Evolutionary conservation across 2,888 invertebrate species (phyloP).

Genomic region (Choreutis nemorana): DNA sequence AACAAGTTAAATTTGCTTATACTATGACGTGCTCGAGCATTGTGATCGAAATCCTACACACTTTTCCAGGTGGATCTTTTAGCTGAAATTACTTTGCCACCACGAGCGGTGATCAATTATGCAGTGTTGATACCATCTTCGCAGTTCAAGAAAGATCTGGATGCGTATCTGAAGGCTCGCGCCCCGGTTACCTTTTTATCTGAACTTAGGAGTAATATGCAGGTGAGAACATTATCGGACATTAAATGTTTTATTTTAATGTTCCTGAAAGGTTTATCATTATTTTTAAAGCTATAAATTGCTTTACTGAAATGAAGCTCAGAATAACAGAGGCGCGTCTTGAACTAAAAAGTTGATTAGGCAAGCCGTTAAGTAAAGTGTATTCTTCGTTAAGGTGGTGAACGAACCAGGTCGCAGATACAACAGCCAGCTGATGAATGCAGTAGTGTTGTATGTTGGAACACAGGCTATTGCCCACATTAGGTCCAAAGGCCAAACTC

Average conservation of each 20-base stretch:
- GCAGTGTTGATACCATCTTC: slow-evolving; percentile 85
- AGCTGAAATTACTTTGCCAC: slow-evolving; percentile 86
- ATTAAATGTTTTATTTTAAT: too few species aligned
- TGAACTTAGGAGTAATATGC: slow-evolving; percentile 89
- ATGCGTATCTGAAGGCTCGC: slow-evolving; percentile 93
- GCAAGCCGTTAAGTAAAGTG: background rate
- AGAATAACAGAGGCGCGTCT: too few species aligned
- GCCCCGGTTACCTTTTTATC: slow-evolving; percentile 96
- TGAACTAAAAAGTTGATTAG: too few species aligned
- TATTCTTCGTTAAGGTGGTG: slow-evolving; percentile 50
- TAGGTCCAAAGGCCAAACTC: slow-evolving; percentile 88
- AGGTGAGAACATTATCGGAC: slow-evolving; percentile 69
- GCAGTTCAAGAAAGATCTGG: slow-evolving; percentile 94
- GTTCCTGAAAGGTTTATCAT: background rate
- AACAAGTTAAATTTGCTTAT: too few species aligned
- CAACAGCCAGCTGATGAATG: slow-evolving; percentile 96
- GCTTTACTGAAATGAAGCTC: background rate
- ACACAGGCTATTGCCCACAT: slow-evolving; percentile 95
- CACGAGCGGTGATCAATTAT: slow-evolving; percentile 90
- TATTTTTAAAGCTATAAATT: background rate
- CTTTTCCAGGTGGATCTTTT: slow-evolving; percentile 93
- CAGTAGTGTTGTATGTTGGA: slow-evolving; percentile 96
- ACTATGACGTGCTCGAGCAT: too few species aligned
- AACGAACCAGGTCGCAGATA: slow-evolving; percentile 91
- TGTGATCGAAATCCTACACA: slow-evolving; percentile 10